Percentiles rank a stretch among this genome's conserved stretches.
phyloP scores from a whole-genome alignment of 2,113 vertebrate species.

The Phoxinus phoxinus region DNA sequence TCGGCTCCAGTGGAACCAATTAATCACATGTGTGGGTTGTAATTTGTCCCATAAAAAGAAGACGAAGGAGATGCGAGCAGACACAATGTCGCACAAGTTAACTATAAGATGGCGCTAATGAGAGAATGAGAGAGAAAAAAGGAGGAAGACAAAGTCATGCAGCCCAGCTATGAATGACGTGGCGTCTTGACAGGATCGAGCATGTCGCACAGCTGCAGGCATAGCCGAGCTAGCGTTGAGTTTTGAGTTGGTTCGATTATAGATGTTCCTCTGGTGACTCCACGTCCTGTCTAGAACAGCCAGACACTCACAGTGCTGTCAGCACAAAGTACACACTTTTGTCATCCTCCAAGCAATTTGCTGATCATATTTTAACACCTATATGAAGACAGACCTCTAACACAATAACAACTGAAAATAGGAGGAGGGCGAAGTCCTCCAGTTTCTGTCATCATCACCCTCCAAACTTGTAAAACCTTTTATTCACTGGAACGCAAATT shows the following conservation, averaged over 20 bases:
- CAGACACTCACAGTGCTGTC: conserved; percentile 46
- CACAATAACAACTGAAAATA: not conserved
- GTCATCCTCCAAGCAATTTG: not conserved
- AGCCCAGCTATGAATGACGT: conserved; percentile 17
- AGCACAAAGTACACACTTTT: conserved; percentile 21
- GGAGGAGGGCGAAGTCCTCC: not conserved
- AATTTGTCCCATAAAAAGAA: conserved; percentile 65
- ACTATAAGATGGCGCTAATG: conserved; percentile 60
- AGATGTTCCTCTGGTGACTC: conserved; percentile 47
- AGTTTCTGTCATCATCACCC: not conserved
- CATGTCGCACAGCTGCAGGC: conserved; percentile 30
- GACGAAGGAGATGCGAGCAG: conserved; percentile 28
- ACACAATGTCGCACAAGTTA: conserved; percentile 44
- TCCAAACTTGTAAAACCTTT: not conserved
- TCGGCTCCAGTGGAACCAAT: conserved; percentile 76
- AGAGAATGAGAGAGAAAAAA: conserved; percentile 43
- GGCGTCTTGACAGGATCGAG: conserved; percentile 10
- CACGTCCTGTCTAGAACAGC: conserved; percentile 64
- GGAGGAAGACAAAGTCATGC: conserved; percentile 1
- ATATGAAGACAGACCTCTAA: not conserved
- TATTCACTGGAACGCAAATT: not conserved
- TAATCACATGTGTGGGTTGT: conserved; percentile 68
- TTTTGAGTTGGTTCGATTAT: conserved; percentile 49
- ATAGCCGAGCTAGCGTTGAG: conserved; percentile 50
- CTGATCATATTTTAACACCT: conserved; percentile 35